Conservation (phyloP, 2,888 invertebrate genomes). For the Eilema caniola region DNA sequence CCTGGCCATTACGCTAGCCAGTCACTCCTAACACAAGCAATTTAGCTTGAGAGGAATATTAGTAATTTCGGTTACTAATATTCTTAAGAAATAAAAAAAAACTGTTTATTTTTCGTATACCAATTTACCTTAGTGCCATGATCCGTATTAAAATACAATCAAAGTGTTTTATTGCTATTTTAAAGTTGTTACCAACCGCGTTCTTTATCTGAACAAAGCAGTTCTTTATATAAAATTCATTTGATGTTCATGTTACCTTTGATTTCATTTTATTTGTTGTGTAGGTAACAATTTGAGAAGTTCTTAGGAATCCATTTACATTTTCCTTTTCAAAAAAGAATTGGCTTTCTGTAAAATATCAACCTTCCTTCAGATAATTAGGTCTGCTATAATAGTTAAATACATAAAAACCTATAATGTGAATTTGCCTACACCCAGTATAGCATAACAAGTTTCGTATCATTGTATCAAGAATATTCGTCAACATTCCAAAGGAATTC, state of each 20-base stretch:
- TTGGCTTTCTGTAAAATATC: background rate
- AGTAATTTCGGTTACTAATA: no score
- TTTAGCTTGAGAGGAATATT: no score
- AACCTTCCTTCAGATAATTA: background rate
- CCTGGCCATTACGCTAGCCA: no score
- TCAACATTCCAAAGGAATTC: no score
- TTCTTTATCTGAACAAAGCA: background rate
- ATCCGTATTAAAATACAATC: background rate
- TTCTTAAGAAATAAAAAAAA: no score
- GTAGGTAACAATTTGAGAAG: background rate
- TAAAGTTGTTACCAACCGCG: background rate
- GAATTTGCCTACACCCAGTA: no score
- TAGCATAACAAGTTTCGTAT: no score
- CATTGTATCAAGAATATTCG: no score
- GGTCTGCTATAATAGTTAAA: no score
- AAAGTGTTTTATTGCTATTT: background rate
- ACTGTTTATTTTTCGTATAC: no score
- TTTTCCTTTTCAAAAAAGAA: background rate
- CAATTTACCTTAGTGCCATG: no score
- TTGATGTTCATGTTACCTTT: background rate
- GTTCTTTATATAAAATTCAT: background rate
- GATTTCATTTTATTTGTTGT: background rate
- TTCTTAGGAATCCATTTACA: background rate
- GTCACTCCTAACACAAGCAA: no score
- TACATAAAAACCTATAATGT: background rate